These are phyloP conservation scores for Pocillopora verrucosa DNA, from an alignment of 64 coral and sea anemone species.

Conservation along the genomic window DNA sequence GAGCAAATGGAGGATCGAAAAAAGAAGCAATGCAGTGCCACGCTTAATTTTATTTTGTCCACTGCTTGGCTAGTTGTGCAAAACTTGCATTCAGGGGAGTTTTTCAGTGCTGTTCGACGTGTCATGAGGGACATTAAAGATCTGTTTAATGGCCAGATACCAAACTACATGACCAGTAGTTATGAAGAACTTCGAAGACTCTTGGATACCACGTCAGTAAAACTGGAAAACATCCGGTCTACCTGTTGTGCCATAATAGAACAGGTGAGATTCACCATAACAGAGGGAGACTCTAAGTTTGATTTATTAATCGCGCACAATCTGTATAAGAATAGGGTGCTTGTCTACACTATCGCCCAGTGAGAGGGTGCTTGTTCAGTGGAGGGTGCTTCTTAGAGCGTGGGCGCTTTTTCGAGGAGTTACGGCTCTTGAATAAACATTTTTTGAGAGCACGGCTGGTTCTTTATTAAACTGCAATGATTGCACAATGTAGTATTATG, in stretches of 20 bases:
- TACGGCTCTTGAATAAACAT: no score
- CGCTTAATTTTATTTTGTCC: not conserved
- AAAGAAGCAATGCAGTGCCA: not conserved
- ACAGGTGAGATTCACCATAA: not conserved
- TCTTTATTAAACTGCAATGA: not conserved
- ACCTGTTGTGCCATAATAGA: not conserved
- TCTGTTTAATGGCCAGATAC: not conserved
- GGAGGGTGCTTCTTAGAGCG: no score
- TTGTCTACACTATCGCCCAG: no score
- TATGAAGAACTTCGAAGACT: not conserved
- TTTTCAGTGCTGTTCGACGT: not conserved
- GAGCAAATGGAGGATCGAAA: not conserved
- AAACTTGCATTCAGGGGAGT: not conserved
- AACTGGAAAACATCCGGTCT: not conserved
- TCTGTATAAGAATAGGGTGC: no score
- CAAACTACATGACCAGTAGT: not conserved
- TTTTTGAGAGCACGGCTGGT: no score
- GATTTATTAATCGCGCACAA: not conserved
- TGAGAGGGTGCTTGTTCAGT: no score
- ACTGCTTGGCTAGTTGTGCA: constrained; percentile 4
- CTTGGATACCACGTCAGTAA: not conserved
- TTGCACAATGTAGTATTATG: not conserved
- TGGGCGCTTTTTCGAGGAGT: no score
- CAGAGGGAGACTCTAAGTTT: not conserved
- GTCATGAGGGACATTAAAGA: not conserved